A percentile compares a stretch with the other conserved stretches of the same genome.
Conservation (phyloP, 1,140 invertebrate genomes). For the Drosophila nigromelanica region DNA sequence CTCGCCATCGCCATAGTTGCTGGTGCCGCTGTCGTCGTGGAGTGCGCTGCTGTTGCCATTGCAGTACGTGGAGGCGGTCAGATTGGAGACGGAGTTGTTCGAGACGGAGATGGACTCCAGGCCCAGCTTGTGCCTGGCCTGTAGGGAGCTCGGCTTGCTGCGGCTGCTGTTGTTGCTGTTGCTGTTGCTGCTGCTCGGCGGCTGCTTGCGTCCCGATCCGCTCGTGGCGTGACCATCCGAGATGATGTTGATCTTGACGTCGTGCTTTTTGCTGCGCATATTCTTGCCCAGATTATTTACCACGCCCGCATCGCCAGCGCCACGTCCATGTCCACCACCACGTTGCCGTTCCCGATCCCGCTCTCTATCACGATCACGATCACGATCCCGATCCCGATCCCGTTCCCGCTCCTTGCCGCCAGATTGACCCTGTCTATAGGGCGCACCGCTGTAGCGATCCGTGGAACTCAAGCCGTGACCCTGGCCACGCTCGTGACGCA, state of each 20-base stretch:
- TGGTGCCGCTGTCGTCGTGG: conserved; percentile 73
- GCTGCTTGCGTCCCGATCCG: conserved; percentile 28
- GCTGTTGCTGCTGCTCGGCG: conserved; percentile 18
- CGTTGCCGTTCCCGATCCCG: conserved; percentile 22
- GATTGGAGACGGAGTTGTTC: conserved; percentile 73
- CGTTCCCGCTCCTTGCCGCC: conserved; percentile 37
- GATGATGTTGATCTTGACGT: conserved; percentile 80
- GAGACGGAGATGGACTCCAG: conserved; percentile 58
- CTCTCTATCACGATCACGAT: conserved; percentile 17
- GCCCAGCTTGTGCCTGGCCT: conserved; percentile 40
- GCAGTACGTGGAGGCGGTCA: conserved; percentile 77
- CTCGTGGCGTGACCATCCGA: conserved; percentile 60
- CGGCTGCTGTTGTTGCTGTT: conserved; percentile 45
- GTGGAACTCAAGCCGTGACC: conserved; percentile 31
- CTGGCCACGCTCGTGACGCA: conserved; percentile 44
- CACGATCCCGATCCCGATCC: conserved; percentile 32
- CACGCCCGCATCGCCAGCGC: conserved; percentile 61
- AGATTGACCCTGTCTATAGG: conserved; percentile 43
- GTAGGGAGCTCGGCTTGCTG: conserved; percentile 25
- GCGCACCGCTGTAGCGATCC: conserved; percentile 61
- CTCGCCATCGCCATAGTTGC: conserved; percentile 79
- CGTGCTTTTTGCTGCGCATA: conserved; percentile 75
- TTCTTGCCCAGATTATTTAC: conserved; percentile 72
- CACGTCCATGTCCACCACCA: conserved; percentile 38
- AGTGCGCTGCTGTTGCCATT: conserved; percentile 59